Percentiles rank a stretch among this genome's conserved stretches.
Evolutionary conservation across 2,888 invertebrate genomes (phyloP).

Genomic region (Troilus luridus): DNA sequence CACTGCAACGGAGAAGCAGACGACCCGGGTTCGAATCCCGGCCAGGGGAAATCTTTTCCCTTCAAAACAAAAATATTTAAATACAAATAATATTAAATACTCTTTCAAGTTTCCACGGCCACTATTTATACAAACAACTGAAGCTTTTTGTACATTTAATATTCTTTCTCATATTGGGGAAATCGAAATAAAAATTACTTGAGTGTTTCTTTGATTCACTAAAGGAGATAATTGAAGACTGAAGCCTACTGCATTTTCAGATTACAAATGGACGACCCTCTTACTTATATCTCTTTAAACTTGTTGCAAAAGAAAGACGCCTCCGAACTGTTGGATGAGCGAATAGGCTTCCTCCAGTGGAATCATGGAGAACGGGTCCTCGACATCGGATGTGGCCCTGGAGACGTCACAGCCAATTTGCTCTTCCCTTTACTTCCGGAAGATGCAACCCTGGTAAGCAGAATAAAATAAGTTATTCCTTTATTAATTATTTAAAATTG

Average conservation of each 20-base stretch:
- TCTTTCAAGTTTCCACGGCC: too few relatives aligned
- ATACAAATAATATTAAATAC: too few relatives aligned
- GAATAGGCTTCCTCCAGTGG: not conserved
- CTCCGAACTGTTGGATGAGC: not conserved
- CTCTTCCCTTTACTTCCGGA: not conserved
- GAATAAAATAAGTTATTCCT: not conserved
- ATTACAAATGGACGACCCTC: conserved; percentile 32
- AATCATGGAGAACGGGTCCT: not conserved
- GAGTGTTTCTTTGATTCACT: not conserved
- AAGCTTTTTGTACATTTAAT: too few relatives aligned
- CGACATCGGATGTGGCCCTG: conserved; percentile 17
- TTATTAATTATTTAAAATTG: not conserved
- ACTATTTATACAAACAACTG: too few relatives aligned
- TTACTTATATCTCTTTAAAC: not conserved
- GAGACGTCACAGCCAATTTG: not conserved
- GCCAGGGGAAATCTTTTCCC: too few relatives aligned
- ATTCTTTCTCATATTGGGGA: too few relatives aligned
- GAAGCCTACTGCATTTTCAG: not conserved
- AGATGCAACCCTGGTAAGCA: not conserved
- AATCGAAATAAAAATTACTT: not conserved
- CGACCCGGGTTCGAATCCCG: too few relatives aligned
- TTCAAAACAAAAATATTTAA: too few relatives aligned
- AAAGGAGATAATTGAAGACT: not conserved
- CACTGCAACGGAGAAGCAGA: too few relatives aligned
- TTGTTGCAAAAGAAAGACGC: not conserved